Conservation (phyloP, 2,113 vertebrate species). For the Danionella cerebrum region DNA sequence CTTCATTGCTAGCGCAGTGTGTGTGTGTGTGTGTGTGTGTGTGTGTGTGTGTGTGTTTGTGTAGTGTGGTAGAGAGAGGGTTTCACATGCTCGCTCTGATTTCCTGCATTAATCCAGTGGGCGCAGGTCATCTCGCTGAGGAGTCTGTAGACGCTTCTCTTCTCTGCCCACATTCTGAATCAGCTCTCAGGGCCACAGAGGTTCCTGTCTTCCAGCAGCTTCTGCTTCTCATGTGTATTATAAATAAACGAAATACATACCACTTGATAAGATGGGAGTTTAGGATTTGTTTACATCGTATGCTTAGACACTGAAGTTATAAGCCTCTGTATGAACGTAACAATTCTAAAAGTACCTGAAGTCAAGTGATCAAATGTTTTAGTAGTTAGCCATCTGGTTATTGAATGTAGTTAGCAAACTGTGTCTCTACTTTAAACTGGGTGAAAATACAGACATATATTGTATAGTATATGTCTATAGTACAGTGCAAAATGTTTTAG, state of each 20-base stretch:
- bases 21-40: slow-evolving; percentile 36
- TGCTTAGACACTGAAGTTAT: too few relatives aligned
- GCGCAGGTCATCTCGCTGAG: slow-evolving; percentile 32
- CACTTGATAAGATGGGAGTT: not conserved
- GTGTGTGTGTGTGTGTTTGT: slow-evolving; percentile 32
- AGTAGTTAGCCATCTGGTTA: too few relatives aligned
- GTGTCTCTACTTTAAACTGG: too few relatives aligned
- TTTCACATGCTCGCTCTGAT: slow-evolving; percentile 32
- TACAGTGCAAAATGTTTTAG: too few relatives aligned
- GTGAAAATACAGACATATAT: too few relatives aligned
- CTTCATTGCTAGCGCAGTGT: slow-evolving; percentile 11
- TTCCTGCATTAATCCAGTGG: slow-evolving; percentile 30
- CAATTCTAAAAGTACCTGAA: too few relatives aligned
- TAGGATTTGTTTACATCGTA: not conserved
- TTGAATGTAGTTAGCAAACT: too few relatives aligned
- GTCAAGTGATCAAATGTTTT: too few relatives aligned
- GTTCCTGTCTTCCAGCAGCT: slow-evolving; percentile 4
- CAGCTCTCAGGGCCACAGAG: slow-evolving; percentile 12
- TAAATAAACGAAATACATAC: slow-evolving; percentile 28
- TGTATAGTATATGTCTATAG: too few relatives aligned
- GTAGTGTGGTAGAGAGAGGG: too few relatives aligned
- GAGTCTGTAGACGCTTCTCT: slow-evolving; percentile 26
- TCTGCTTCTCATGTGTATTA: not conserved
- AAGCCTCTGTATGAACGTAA: too few relatives aligned
- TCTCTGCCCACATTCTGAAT: slow-evolving; percentile 34